These are phyloP conservation scores for Phenganax subtilis DNA, from an alignment of 92 coral and sea anemone species.

Conservation along the genomic window DNA sequence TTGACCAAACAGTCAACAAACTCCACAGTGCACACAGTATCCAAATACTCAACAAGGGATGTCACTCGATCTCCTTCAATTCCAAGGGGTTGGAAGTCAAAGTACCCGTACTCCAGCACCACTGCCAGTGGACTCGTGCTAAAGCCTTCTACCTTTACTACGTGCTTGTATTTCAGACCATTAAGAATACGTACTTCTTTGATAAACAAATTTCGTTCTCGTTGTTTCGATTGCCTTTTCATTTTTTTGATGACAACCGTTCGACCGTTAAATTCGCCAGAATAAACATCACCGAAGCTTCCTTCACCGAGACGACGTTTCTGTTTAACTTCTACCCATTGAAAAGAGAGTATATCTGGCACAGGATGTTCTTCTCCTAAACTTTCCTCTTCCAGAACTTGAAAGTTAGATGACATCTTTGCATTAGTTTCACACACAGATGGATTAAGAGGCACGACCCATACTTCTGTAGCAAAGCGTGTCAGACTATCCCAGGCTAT, in stretches of 20 bases:
- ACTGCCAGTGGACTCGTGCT: slow-evolving; percentile 41
- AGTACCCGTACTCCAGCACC: slow-evolving; percentile 45
- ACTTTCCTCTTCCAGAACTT: not conserved
- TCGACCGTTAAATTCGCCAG: not conserved
- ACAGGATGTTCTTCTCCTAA: not conserved
- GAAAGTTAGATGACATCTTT: not conserved
- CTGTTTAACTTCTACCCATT: not conserved
- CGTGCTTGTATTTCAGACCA: slow-evolving; percentile 27
- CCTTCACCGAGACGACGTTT: not conserved
- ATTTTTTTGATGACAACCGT: not conserved
- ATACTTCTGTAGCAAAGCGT: too few species aligned
- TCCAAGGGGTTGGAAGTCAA: slow-evolving; percentile 47
- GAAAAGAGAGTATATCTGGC: not conserved
- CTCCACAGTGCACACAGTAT: slow-evolving; percentile 24
- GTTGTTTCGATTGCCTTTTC: not conserved
- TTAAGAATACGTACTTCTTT: slow-evolving; percentile 45
- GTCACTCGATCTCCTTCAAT: slow-evolving; percentile 25
- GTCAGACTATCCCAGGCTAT: too few species aligned
- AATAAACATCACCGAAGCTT: slow-evolving; percentile 14
- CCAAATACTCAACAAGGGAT: slow-evolving; percentile 25
- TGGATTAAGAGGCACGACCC: too few species aligned
- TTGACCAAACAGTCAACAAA: slow-evolving; percentile 15
- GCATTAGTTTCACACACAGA: too few species aligned
- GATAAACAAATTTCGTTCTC: not conserved
- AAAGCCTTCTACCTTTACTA: slow-evolving; percentile 28